Evolutionary conservation across 2,797 vertebrate genomes (phyloP).

Genomic region (Peromyscus aztecus): DNA sequence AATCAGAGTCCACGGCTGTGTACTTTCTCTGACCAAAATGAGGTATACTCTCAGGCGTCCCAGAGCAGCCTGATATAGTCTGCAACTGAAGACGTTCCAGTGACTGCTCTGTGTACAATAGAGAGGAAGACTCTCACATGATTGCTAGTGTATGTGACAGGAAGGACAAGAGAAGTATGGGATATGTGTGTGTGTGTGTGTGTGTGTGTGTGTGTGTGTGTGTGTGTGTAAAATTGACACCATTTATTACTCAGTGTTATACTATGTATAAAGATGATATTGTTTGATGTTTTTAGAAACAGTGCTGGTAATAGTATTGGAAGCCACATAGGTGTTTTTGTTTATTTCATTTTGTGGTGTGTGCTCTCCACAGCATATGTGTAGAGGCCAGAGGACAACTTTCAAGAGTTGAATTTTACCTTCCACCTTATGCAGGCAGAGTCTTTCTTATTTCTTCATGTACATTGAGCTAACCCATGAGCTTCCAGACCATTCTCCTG

Average conservation of each 20-base stretch:
- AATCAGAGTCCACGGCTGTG: not conserved
- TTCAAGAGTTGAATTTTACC: not conserved
- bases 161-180: not conserved
- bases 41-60: not conserved
- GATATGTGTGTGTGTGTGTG: not conserved
- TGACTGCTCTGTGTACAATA: not conserved
- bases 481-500: not conserved
- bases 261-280: no score
- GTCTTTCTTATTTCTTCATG: not conserved
- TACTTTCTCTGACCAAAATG: not conserved
- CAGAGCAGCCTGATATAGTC: not conserved
- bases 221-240: not conserved
- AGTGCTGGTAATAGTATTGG: not conserved
- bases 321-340: not conserved
- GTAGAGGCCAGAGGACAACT: not conserved
- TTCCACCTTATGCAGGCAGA: not conserved
- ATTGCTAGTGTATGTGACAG: not conserved
- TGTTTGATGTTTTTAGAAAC: not conserved
- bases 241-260: not conserved
- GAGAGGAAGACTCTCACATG: not conserved
- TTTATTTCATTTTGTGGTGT: not conserved
- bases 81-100: not conserved
- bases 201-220: not conserved
- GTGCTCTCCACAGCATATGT: not conserved
- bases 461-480: not conserved